A percentile compares a stretch with the other conserved stretches of the same genome.
These are phyloP conservation scores for Dermochelys coriacea DNA, from an alignment of 2,797 vertebrate genomes.

Conservation along the genomic window DNA sequence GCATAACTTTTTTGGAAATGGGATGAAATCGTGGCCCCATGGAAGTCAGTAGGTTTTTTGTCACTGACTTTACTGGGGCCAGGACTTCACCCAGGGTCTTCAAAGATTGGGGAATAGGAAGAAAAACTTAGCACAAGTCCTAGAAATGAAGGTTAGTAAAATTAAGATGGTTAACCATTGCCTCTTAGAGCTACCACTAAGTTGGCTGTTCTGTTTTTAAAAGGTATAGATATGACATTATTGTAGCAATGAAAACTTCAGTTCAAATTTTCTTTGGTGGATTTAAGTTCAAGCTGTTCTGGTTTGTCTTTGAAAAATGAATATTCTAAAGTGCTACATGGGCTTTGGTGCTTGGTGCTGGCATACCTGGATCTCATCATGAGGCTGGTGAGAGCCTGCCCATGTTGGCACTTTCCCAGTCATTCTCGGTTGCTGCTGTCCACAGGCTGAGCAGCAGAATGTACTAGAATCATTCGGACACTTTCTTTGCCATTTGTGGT, in stretches of 20 bases:
- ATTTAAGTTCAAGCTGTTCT: rapidly evolving
- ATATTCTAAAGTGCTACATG: not conserved
- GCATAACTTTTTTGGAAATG: rapidly evolving
- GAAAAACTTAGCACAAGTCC: not conserved
- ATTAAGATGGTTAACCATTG: not conserved
- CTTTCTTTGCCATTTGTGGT: not conserved
- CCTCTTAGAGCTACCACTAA: rapidly evolving
- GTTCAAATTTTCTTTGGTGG: not conserved
- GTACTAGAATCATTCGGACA: not conserved
- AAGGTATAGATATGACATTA: not conserved
- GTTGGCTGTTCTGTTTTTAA: not conserved
- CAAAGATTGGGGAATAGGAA: not conserved
- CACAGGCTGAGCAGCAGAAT: not conserved
- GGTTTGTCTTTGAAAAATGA: rapidly evolving
- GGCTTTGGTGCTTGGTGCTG: not conserved
- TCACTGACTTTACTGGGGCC: rapidly evolving
- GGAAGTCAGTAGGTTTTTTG: not conserved
- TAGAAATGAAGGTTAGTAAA: not conserved
- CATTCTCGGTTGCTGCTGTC: not conserved
- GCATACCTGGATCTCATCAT: not conserved
- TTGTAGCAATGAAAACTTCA: rapidly evolving
- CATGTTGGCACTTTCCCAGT: rapidly evolving
- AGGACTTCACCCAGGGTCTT: not conserved
- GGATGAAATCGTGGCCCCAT: not conserved
- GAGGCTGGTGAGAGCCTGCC: not conserved